Evolutionary conservation across 2,888 invertebrate genomes (phyloP).

Genomic region (Liopterus haemorrhoidalis): DNA sequence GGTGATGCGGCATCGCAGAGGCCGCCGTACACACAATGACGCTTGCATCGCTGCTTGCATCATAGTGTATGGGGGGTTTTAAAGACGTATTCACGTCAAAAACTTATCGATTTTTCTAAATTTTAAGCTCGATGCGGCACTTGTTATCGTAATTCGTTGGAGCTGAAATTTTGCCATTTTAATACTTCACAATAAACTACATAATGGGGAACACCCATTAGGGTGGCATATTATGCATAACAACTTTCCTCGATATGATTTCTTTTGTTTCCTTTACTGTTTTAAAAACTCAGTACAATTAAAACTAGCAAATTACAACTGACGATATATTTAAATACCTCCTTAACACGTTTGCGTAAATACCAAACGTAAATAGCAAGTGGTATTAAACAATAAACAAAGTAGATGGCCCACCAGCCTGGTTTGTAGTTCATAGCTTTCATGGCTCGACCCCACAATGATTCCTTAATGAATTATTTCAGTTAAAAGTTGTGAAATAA

Average conservation of each 20-base stretch:
- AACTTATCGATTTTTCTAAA: too few relatives aligned
- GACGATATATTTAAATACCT: conserved; percentile 51
- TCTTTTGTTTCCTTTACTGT: background rate
- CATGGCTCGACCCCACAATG: conserved; percentile 70
- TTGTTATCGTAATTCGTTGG: too few relatives aligned
- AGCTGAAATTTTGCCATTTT: too few relatives aligned
- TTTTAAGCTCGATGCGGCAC: too few relatives aligned
- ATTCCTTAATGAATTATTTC: conserved; percentile 44
- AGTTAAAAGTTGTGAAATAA: conserved; percentile 7
- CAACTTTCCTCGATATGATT: too few relatives aligned
- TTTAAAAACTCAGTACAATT: background rate
- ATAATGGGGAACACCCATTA: background rate
- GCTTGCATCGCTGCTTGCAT: too few relatives aligned
- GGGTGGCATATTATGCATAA: background rate
- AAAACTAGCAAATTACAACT: background rate
- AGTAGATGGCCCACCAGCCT: conserved; percentile 75
- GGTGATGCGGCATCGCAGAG: too few relatives aligned
- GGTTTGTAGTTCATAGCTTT: conserved; percentile 71
- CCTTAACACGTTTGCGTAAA: conserved; percentile 57
- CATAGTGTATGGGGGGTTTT: too few relatives aligned
- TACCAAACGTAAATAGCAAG: conserved; percentile 62
- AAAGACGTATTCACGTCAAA: too few relatives aligned
- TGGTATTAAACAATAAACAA: conserved; percentile 69
- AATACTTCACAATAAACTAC: too few relatives aligned
- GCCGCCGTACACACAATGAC: too few relatives aligned